These are phyloP conservation scores for Cavia porcellus DNA, from an alignment of 2,113 vertebrate species.

Conservation along the genomic window DNA sequence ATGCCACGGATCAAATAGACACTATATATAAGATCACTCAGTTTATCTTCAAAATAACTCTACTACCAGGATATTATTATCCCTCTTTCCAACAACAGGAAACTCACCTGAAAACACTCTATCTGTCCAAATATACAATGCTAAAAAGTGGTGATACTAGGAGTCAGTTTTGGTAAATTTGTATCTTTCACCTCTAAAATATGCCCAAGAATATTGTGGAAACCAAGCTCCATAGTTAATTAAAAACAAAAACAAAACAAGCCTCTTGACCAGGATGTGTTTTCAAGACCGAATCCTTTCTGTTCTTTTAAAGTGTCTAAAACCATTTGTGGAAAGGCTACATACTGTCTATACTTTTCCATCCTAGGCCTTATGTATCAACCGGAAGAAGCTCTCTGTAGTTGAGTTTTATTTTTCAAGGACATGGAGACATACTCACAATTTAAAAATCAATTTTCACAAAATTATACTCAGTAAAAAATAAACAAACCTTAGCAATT, in stretches of 20 bases:
- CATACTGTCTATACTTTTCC: not conserved
- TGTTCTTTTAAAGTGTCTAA: slow-evolving; percentile 30
- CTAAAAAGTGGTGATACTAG: not conserved
- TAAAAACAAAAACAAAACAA: slow-evolving; percentile 4
- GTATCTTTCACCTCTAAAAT: slow-evolving; percentile 21
- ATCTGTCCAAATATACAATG: not conserved
- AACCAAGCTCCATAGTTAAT: not conserved
- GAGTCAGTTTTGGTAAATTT: slow-evolving; percentile 10
- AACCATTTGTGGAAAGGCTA: not conserved
- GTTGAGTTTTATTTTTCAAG: slow-evolving; percentile 5
- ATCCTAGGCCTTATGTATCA: not conserved
- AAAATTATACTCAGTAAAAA: slow-evolving; percentile 42
- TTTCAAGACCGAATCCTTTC: slow-evolving; percentile 20
- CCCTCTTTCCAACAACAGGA: not conserved
- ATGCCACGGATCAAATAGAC: not conserved
- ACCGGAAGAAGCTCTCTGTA: not conserved
- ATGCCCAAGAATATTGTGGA: not conserved
- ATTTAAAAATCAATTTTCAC: slow-evolving; percentile 47
- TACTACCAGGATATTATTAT: not conserved
- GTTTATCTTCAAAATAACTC: slow-evolving; percentile 36
- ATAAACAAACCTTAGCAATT: slow-evolving; percentile 35
- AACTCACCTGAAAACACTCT: slow-evolving; percentile 36
- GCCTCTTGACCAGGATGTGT: not conserved
- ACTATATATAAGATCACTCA: not conserved
- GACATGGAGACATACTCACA: slow-evolving; percentile 28